These are phyloP conservation scores for Xiphorhynchus elegans DNA, from an alignment of 2,113 vertebrate species.

Conservation along the genomic window DNA sequence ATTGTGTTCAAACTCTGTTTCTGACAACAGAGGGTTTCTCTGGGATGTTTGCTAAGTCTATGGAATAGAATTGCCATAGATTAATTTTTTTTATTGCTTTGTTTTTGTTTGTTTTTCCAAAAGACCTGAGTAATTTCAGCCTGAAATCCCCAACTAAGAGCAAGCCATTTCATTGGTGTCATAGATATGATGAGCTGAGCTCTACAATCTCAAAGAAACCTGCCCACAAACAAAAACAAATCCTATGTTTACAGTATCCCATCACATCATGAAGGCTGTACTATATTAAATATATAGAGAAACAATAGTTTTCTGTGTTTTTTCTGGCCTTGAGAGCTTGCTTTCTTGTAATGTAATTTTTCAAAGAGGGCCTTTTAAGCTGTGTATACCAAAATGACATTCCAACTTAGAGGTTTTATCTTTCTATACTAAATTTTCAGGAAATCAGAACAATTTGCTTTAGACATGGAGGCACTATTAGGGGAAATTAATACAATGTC, in stretches of 20 bases:
- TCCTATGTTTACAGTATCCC: background rate
- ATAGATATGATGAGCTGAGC: background rate
- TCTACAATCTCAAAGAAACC: background rate
- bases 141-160: background rate
- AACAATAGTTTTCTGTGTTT: background rate
- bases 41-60: background rate
- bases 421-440: background rate
- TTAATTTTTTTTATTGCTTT: background rate
- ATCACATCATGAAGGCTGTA: background rate
- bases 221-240: background rate
- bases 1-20: background rate
- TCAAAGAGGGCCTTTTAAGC: background rate
- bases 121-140: background rate
- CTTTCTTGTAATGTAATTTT: background rate
- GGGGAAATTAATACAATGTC: background rate
- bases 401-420: background rate
- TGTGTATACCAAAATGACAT: background rate
- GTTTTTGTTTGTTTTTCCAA: background rate
- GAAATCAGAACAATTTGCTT: background rate
- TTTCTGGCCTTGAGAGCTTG: background rate
- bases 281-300: background rate
- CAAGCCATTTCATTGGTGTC: background rate
- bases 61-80: background rate
- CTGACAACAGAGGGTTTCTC: background rate
- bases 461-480: background rate